phyloP scores from a whole-genome alignment of 2,888 invertebrate genomes.

The Anoncus sp. region DNA sequence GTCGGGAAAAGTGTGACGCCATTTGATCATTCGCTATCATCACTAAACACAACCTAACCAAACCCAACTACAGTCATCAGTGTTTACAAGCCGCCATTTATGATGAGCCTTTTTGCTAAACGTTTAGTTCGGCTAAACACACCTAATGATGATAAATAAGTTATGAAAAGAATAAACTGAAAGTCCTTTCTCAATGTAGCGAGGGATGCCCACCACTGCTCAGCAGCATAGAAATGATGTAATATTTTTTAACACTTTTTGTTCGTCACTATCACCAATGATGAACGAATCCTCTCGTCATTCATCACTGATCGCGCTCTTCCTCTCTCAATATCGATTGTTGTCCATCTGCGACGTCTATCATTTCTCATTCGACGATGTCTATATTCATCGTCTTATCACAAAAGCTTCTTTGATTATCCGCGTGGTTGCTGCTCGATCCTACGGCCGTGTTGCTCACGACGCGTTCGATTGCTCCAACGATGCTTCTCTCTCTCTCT shows the following conservation, averaged over 20 bases:
- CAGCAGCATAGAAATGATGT: too few species aligned
- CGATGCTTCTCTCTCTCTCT: constrained; percentile 36
- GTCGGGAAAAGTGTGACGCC: too few species aligned
- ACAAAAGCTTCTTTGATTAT: constrained; percentile 68
- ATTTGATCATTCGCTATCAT: too few species aligned
- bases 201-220: too few species aligned
- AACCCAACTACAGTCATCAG: too few species aligned
- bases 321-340: neutral
- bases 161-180: too few species aligned
- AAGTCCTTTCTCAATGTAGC: too few species aligned
- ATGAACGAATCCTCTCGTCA: constrained; percentile 7
- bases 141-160: too few species aligned
- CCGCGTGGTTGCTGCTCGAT: constrained; percentile 43
- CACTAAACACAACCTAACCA: too few species aligned
- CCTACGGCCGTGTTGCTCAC: constrained; percentile 14
- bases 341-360: constrained; percentile 1
- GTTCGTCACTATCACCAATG: neutral
- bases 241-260: neutral
- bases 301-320: neutral
- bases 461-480: constrained; percentile 40
- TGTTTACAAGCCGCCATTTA: too few species aligned
- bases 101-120: too few species aligned
- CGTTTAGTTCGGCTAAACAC: too few species aligned
- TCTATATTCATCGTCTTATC: constrained; percentile 10
- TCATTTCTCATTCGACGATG: constrained; percentile 18